Base-by-base conservation (phyloP, 2,797 vertebrate species). In the Limnodromus scolopaceus region DNA sequence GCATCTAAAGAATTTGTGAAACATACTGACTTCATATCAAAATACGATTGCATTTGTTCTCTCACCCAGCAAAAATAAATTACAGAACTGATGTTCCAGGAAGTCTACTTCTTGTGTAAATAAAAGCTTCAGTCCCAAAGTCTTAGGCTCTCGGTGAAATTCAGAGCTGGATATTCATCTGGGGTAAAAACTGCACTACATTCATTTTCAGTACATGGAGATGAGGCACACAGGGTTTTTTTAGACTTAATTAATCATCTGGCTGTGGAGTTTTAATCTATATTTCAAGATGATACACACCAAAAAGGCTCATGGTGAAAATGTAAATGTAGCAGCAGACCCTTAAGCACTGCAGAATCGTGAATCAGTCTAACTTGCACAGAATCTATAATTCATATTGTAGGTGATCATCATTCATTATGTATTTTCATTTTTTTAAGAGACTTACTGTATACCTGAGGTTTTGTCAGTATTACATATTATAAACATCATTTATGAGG, bases 211-310 rank as follows among this genome's bases (percentile, higher is more conserved):
- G 32, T 79, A 77, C 0, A 27, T 39, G 27, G 32, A 63, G 14
- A 90, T 77, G 65, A 82, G 74, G 53, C 54, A 66, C 2, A 11
- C 30, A 55, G 58, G 34, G 14, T 1, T 86, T 82, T 92, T 84
- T 94, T 70, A 32, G 36, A 64, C 30, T 79, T 84, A 96, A 90
- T 96, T 97, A 94, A 96, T 95, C 63, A 94, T 90, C 54, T 58
- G 38, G 22, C 68, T 80, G 64, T 91, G 63, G 68, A 90, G 63
- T 95, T 96, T 92, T 95, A 96, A 95, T 96, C 83, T 95, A 83
- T 95, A 93, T 95, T 96, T 95, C 80, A 95, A 92, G 77, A 93
- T 16, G 54, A 93, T 84, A 79, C 32, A 90, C 96, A 95, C 71
- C 38, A 93, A 93, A 90, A 94, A 77, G 24, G 10, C 70, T 93